A percentile compares a stretch with the other conserved stretches of the same genome.
Evolutionary conservation across 2,797 vertebrate genomes (phyloP).

Genomic region (Gymnodraco acuticeps): DNA sequence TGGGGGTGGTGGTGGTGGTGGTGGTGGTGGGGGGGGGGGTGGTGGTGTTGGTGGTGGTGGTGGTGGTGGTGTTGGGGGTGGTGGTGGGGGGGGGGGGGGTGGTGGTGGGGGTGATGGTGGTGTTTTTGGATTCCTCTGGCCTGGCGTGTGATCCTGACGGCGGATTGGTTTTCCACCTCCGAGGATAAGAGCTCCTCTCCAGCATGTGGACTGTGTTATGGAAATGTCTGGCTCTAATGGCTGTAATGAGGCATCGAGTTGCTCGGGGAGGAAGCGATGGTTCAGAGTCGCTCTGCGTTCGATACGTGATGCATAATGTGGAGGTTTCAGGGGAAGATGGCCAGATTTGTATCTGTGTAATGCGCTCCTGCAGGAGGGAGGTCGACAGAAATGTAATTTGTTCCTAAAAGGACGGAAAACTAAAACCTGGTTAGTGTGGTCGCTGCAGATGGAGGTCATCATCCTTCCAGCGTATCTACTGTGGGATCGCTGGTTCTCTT

Average conservation of each 20-base stretch:
- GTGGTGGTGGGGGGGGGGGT: slow-evolving; percentile 20
- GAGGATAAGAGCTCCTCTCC: slow-evolving; percentile 36
- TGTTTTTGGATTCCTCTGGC: slow-evolving; percentile 57
- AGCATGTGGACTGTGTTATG: slow-evolving; percentile 72
- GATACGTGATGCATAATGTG: slow-evolving; percentile 6
- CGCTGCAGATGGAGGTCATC: slow-evolving; percentile 14
- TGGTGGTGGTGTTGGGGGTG: no score
- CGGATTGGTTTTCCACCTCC: neutral
- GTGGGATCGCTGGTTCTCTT: no score
- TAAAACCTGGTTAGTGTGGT: slow-evolving; percentile 19
- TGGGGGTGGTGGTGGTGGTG: slow-evolving; percentile 22
- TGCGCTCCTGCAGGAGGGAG: neutral
- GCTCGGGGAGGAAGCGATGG: slow-evolving; percentile 37
- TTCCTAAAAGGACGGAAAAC: slow-evolving; percentile 12
- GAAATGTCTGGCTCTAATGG: slow-evolving; percentile 43
- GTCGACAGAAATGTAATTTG: slow-evolving; percentile 27
- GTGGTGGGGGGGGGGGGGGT: no score
- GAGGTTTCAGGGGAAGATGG: slow-evolving; percentile 3
- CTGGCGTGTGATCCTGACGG: slow-evolving; percentile 51
- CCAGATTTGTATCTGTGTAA: slow-evolving; percentile 24
- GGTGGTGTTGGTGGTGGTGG: no score
- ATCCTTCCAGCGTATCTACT: neutral
- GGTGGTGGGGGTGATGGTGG: no score
- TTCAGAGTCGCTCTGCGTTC: slow-evolving; percentile 19
- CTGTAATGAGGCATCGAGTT: slow-evolving; percentile 62